These are phyloP conservation scores for Dolomedes plantarius DNA, from an alignment of 2,888 invertebrate species.

Conservation along the genomic window DNA sequence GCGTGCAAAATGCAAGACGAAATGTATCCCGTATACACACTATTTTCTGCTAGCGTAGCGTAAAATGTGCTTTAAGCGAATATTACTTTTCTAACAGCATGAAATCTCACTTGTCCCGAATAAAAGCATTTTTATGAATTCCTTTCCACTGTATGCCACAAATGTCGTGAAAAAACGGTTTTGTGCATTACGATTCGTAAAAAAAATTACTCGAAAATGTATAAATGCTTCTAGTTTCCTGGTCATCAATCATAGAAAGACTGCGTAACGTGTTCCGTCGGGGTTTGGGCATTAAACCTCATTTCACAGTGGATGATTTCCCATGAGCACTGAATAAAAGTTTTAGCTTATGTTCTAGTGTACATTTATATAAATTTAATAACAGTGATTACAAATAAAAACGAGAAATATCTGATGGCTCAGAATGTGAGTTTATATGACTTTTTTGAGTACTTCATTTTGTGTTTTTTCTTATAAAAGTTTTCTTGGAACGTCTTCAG, in stretches of 20 bases:
- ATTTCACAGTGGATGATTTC: slow-evolving; percentile 13
- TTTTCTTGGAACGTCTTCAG: too few relatives aligned
- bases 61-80: background rate
- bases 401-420: too few relatives aligned
- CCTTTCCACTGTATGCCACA: background rate
- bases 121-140: background rate
- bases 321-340: too few relatives aligned
- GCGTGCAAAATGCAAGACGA: too few relatives aligned
- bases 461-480: too few relatives aligned
- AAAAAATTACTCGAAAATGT: slow-evolving; percentile 29
- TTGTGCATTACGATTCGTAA: slow-evolving; percentile 31
- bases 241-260: slow-evolving; percentile 41
- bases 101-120: slow-evolving; percentile 28
- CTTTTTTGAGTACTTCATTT: too few relatives aligned
- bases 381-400: too few relatives aligned
- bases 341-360: too few relatives aligned
- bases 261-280: slow-evolving; percentile 35
- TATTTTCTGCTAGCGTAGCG: background rate
- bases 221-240: slow-evolving; percentile 36
- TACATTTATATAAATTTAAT: too few relatives aligned
- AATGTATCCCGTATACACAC: too few relatives aligned
- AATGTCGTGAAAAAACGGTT: slow-evolving; percentile 18
- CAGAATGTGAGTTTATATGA: too few relatives aligned
- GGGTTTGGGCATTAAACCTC: background rate
- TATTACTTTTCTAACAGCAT: background rate